Evolutionary conservation across 2,797 vertebrate genomes (phyloP).

Genomic region (Girardinus metallicus): DNA sequence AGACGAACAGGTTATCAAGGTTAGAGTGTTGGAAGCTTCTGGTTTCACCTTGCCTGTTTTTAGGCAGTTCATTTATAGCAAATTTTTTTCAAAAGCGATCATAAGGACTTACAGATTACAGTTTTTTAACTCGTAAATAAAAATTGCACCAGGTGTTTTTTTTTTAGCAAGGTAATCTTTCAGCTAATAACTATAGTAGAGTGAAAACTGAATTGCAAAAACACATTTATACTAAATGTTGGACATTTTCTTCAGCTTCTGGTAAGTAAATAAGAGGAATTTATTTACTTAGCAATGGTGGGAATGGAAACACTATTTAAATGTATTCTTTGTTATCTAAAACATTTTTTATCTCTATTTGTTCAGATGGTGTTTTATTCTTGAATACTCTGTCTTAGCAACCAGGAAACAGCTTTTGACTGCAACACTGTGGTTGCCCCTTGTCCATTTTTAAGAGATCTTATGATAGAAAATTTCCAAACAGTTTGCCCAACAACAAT

Average conservation of each 20-base stretch:
- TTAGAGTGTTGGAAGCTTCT: constrained; percentile 58
- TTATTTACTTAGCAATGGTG: too few relatives aligned
- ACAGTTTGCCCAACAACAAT: neutral
- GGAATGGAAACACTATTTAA: neutral
- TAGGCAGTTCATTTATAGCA: neutral
- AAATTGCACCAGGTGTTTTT: neutral
- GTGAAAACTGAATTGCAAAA: neutral
- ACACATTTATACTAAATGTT: neutral
- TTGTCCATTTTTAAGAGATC: neutral
- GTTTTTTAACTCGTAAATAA: neutral
- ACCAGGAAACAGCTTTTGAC: neutral
- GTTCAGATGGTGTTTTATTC: neutral
- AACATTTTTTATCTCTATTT: neutral
- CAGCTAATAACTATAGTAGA: neutral
- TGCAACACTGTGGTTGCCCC: neutral
- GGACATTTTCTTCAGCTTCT: neutral
- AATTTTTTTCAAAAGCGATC: neutral
- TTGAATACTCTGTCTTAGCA: neutral
- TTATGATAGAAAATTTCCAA: neutral
- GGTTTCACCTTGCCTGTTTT: neutral
- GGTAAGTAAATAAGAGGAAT: neutral
- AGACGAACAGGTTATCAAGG: constrained; percentile 91
- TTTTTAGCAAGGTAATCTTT: neutral
- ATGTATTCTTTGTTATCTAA: neutral
- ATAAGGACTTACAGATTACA: neutral